Conservation (phyloP, 30 jellyfish, hydroid and myxozoan genomes). For the Phacellophora camtschatica region DNA sequence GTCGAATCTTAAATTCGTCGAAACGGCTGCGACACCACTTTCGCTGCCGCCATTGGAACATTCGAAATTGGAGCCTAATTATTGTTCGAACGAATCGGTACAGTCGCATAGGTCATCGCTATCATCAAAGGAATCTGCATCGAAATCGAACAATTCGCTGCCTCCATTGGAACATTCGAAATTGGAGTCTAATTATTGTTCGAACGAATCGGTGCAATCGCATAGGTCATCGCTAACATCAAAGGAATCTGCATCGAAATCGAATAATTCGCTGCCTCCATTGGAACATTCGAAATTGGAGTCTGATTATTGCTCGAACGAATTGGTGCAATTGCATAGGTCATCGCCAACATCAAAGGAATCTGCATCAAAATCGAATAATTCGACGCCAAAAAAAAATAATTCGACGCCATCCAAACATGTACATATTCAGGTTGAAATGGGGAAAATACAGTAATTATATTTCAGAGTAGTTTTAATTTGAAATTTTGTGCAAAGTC, state of each 20-base stretch:
- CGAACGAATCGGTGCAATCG: not conserved
- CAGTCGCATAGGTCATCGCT: no score
- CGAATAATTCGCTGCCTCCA: not conserved
- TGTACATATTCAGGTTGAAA: conserved; percentile 23
- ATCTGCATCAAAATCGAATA: not conserved
- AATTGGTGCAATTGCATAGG: not conserved
- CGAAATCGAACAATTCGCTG: not conserved
- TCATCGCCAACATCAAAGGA: conserved; percentile 21
- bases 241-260: not conserved
- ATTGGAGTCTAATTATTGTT: not conserved
- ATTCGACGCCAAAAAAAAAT: not conserved
- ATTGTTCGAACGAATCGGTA: no score
- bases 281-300: not conserved
- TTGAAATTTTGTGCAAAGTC: not conserved
- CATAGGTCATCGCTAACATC: not conserved
- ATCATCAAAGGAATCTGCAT: no score
- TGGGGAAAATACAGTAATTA: not conserved
- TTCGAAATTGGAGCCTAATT: not conserved
- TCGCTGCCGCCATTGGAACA: not conserved
- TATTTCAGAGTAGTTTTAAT: conserved; percentile 19
- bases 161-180: not conserved
- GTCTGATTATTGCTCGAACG: not conserved
- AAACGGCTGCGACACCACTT: no score
- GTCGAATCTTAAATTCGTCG: not conserved
- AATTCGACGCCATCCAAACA: not conserved